Conservation (phyloP, 2,888 invertebrate species). For the Amphipyra tragopoginis region DNA sequence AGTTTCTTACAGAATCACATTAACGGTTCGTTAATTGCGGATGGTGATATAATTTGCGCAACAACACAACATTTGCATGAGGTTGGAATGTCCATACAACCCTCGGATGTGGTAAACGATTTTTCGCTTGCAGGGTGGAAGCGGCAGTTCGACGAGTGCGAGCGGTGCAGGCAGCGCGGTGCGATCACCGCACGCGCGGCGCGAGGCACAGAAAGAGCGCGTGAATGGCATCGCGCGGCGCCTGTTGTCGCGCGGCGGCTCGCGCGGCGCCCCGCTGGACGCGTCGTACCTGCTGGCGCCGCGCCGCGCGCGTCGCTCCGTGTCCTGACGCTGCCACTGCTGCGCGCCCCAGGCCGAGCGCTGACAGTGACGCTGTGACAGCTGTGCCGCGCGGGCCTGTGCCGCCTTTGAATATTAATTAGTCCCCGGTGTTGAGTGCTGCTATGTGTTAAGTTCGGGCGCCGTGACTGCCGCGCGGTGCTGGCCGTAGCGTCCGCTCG, state of each 20-base stretch:
- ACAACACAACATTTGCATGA: too few species aligned
- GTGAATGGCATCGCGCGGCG: conserved; percentile 82
- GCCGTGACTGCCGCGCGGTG: too few species aligned
- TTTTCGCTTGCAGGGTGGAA: conserved; percentile 6
- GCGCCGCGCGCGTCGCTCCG: conserved; percentile 57
- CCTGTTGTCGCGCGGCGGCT: conserved; percentile 74
- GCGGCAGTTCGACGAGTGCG: conserved; percentile 7
- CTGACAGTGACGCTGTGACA: too few species aligned
- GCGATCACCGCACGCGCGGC: too few species aligned
- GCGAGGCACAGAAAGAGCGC: conserved; percentile 76
- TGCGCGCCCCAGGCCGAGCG: conserved; percentile 21
- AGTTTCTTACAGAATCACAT: too few species aligned
- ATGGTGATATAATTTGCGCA: too few species aligned
- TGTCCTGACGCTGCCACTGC: conserved; percentile 54
- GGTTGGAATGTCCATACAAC: too few species aligned
- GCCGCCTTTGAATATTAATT: neutral
- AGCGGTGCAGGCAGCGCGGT: conserved; percentile 13
- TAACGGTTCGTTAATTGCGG: too few species aligned
- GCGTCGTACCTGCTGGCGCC: conserved; percentile 51
- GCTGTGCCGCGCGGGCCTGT: neutral
- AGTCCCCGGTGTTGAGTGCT: neutral
- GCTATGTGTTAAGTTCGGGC: neutral
- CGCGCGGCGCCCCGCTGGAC: conserved; percentile 67
- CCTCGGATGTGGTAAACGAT: neutral
- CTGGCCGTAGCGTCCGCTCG: neutral